A percentile compares a stretch with the other conserved stretches of the same genome.
phyloP scores from a whole-genome alignment of 2,888 invertebrate genomes.

The Pteria penguin region DNA sequence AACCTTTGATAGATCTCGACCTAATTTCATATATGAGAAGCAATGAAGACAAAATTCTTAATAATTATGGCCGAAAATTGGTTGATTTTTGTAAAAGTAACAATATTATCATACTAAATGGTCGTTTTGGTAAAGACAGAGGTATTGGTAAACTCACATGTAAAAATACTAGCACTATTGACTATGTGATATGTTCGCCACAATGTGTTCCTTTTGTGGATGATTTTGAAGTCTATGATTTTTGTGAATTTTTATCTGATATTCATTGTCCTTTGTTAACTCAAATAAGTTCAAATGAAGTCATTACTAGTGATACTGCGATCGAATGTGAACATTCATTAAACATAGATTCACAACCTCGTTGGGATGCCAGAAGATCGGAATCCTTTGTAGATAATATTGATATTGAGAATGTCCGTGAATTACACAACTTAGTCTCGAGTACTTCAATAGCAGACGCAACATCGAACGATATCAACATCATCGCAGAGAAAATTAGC shows the following conservation, averaged over 20 bases:
- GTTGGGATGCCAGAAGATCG: too few relatives aligned
- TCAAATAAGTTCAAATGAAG: too few relatives aligned
- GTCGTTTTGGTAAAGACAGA: slow-evolving; percentile 7
- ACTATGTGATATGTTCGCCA: slow-evolving; percentile 12
- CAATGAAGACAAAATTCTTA: not conserved
- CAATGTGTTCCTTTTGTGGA: not conserved
- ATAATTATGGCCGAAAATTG: slow-evolving; percentile 12
- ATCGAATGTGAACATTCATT: too few relatives aligned
- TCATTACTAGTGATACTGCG: too few relatives aligned
- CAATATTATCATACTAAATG: slow-evolving; percentile 20
- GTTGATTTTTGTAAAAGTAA: slow-evolving; percentile 16
- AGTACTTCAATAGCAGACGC: too few relatives aligned
- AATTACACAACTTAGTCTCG: too few relatives aligned
- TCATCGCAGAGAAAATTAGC: too few relatives aligned
- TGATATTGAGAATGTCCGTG: too few relatives aligned
- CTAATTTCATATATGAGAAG: not conserved
- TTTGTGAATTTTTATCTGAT: slow-evolving; percentile 12
- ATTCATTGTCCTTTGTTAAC: too few relatives aligned
- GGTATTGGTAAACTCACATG: slow-evolving; percentile 18
- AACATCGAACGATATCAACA: too few relatives aligned
- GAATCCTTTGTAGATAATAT: too few relatives aligned
- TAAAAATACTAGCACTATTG: slow-evolving; percentile 13
- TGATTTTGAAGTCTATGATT: slow-evolving; percentile 15
- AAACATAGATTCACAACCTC: too few relatives aligned
- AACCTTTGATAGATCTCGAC: not conserved